Evolutionary conservation across 2,888 invertebrate genomes (phyloP).

Genomic region (Leptinotarsa tumamoca): DNA sequence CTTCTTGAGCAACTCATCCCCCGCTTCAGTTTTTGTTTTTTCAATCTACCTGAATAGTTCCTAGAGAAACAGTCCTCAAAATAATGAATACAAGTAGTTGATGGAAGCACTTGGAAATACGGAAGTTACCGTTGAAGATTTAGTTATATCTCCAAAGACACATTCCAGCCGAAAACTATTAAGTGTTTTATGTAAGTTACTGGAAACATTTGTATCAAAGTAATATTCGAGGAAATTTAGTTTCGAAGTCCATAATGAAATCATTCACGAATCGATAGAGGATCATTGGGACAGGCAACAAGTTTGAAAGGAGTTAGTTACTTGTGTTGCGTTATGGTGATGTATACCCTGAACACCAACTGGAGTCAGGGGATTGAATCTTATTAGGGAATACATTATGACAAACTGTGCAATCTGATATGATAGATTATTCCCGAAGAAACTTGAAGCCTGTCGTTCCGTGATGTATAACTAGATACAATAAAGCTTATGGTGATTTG

Average conservation of each 20-base stretch:
- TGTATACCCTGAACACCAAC: too few species aligned
- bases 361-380: too few species aligned
- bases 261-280: background rate
- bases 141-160: background rate
- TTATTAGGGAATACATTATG: too few species aligned
- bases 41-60: too few species aligned
- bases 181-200: background rate
- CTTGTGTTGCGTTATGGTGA: background rate
- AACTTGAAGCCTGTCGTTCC: too few species aligned
- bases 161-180: background rate
- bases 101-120: background rate
- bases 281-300: background rate
- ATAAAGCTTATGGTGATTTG: too few species aligned
- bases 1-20: too few species aligned
- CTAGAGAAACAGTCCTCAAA: too few species aligned
- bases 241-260: background rate
- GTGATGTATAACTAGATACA: too few species aligned
- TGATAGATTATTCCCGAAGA: too few species aligned
- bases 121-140: background rate
- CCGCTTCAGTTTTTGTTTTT: too few species aligned
- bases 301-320: background rate
- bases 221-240: background rate
- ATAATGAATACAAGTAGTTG: background rate
- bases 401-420: too few species aligned
- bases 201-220: background rate